Base-by-base conservation (phyloP, 2,113 vertebrate species). In the Psilopogon haemacephalus region DNA sequence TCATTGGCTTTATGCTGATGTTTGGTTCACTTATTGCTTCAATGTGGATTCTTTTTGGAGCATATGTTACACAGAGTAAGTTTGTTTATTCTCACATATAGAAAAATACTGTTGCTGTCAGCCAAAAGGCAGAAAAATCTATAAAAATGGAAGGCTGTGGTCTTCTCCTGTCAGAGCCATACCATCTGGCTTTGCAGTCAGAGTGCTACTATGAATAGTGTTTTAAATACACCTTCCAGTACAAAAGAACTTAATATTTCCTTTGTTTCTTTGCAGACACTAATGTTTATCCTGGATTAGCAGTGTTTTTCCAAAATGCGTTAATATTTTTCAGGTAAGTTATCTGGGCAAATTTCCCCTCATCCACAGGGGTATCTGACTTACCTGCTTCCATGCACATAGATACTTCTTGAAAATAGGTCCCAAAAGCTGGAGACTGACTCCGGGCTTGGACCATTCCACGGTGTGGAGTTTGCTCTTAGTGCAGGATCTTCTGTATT, bases 291-390 rank as follows among this genome's bases (percentile, higher is more conserved):
- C 99, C 99, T 9, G 98, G 99, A 33, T 92, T 99, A 90, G 98
- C 98, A 89, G 98, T 99, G 82, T 99, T 99, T 97, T 99, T 99
- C 95, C 99, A 99, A 95, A 99, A 99, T n/a, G 97, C 98, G 5
- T 97, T 99, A 78, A 99, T 99, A 98, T 99, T 99, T 97, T 99
- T 99, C 95, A 99, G 98, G 99, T 99, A 95, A 98, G 98, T 97
- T 50, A 40, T 33, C 71, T 18, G 77, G 86, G 23, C 38, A 48
- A 11, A 48, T 20, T 33, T 44, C 26, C 8, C 17, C 46, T 37
- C 15, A 38, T 73, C 24, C 71, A 44, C 3, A 76, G 84, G 38
- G 35, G 9, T 72, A 9, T 54, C 44, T 27, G 6, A 6, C 16
- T 58, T 62, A 2, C 12, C 60, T 35, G 50, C 38, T 60, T 62